Evolutionary conservation across 2,888 invertebrate genomes (phyloP).

Genomic region (Lamellibrachia columna): DNA sequence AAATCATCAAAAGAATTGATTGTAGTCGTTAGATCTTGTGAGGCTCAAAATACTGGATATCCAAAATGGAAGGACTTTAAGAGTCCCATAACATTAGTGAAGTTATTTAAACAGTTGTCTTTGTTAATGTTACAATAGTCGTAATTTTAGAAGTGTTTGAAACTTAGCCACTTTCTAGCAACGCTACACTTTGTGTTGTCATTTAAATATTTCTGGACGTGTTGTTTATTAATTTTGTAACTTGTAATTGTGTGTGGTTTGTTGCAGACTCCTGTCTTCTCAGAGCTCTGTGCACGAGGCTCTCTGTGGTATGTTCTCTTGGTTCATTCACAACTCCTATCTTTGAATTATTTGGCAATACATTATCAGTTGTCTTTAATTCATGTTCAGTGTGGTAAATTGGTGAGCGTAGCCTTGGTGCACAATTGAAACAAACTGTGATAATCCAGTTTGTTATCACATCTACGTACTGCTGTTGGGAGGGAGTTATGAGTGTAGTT

Average conservation of each 20-base stretch:
- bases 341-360: background rate
- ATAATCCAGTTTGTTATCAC: background rate
- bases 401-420: background rate
- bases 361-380: background rate
- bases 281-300: constrained; percentile 64
- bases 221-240: constrained; percentile 29
- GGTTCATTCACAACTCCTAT: background rate
- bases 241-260: constrained; percentile 23
- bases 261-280: constrained; percentile 64
- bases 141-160: background rate
- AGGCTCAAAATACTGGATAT: no score
- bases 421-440: background rate
- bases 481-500: no score
- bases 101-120: background rate
- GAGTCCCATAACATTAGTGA: background rate
- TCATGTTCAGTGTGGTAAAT: background rate
- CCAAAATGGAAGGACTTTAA: no score
- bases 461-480: background rate
- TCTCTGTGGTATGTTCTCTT: constrained; percentile 79
- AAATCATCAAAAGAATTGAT: no score
- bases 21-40: no score
- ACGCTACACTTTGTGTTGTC: background rate
- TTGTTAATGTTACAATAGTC: background rate
- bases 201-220: background rate
- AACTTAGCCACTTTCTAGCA: background rate